Evolutionary conservation across 2,797 vertebrate species (phyloP).

Genomic region (Oreonectes daqikongensis): DNA sequence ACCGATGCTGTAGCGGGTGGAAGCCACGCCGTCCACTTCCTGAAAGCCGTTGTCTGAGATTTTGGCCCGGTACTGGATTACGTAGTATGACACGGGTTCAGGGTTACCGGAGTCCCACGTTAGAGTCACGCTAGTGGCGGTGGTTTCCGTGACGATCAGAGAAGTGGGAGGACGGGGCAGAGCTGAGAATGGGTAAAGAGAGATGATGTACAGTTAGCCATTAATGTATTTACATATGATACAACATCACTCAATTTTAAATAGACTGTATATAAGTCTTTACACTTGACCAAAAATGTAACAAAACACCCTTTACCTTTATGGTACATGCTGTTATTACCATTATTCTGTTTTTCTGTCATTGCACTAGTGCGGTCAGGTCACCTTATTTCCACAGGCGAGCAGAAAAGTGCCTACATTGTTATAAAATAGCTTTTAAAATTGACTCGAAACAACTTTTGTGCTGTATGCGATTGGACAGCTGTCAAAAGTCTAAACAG

Average conservation of each 20-base stretch:
- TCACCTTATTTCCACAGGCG: conserved; percentile 43
- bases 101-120: conserved; percentile 97
- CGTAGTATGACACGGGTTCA: conserved; percentile 90
- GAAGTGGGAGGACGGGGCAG: conserved; percentile 89
- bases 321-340: conserved; percentile 45
- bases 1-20: conserved; percentile 95
- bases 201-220: too few relatives aligned
- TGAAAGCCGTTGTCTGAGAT: conserved; percentile 86
- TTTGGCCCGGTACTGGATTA: conserved; percentile 91
- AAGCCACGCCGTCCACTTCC: conserved; percentile 95
- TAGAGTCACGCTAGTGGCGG: conserved; percentile 95
- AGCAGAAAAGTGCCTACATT: conserved; percentile 48
- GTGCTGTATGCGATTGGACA: background rate
- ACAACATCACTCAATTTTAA: too few relatives aligned
- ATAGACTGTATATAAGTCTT: too few relatives aligned
- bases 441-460: conserved; percentile 31
- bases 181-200: conserved; percentile 71
- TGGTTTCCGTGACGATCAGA: conserved; percentile 92
- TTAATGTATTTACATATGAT: too few relatives aligned
- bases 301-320: conserved; percentile 15
- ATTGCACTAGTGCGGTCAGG: conserved; percentile 32
- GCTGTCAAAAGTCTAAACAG: background rate
- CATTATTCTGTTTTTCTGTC: conserved; percentile 44
- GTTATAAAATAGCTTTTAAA: conserved; percentile 49
- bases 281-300: too few relatives aligned